Evolutionary conservation across 2,888 invertebrate species (phyloP).

Genomic region (Cantharis lateralis): DNA sequence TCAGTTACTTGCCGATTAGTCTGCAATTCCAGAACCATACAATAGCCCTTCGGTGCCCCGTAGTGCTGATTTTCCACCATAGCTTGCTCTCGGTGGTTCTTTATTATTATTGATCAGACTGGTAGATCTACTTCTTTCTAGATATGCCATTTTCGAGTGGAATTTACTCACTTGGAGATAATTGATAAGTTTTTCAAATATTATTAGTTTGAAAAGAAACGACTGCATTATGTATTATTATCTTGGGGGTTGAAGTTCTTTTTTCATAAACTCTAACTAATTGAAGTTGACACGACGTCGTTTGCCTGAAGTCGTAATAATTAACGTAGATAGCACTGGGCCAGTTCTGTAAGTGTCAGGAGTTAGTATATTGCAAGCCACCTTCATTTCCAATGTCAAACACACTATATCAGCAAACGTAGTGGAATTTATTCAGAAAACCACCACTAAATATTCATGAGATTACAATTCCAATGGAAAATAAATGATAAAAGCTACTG

Average conservation of each 20-base stretch:
- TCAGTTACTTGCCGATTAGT: too few species aligned
- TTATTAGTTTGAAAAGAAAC: too few species aligned
- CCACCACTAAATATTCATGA: conserved; percentile 22
- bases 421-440: conserved; percentile 13
- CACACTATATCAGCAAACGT: conserved; percentile 12
- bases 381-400: conserved; percentile 25
- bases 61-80: too few species aligned
- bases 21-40: too few species aligned
- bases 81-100: too few species aligned
- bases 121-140: too few species aligned
- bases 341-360: conserved; percentile 23
- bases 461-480: conserved; percentile 11
- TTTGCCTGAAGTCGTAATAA: conserved; percentile 17
- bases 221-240: neutral
- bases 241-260: neutral
- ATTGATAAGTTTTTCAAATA: too few species aligned
- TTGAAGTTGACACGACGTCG: conserved; percentile 22
- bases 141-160: too few species aligned
- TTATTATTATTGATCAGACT: too few species aligned
- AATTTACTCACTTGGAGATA: too few species aligned
- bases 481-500: conserved; percentile 16
- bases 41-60: too few species aligned
- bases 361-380: conserved; percentile 13
- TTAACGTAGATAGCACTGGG: conserved; percentile 28
- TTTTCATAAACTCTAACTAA: conserved; percentile 12